Conservation (phyloP, 2,888 invertebrate genomes). For the Dryocosmus kuriphilus region DNA sequence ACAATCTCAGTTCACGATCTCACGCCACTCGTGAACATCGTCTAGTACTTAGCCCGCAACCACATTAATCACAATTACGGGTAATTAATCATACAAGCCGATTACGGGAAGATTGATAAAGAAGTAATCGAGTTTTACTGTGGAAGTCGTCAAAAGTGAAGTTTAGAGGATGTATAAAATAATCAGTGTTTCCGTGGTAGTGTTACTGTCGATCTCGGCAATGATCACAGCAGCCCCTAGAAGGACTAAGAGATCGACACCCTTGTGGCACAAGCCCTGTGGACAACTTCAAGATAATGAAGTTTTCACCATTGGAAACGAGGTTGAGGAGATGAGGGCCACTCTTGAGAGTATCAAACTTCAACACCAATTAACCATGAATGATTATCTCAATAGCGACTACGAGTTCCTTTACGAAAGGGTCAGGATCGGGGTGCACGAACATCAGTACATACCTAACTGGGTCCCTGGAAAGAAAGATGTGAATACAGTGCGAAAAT, state of each 20-base stretch:
- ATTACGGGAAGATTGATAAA: constrained; percentile 1
- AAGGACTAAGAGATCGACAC: constrained; percentile 54
- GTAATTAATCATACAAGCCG: not conserved
- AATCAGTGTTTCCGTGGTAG: constrained; percentile 40
- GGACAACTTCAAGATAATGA: constrained; percentile 63
- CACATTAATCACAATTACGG: not conserved
- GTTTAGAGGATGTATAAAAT: constrained; percentile 22
- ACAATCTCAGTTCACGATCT: constrained; percentile 74
- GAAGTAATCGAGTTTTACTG: constrained; percentile 13
- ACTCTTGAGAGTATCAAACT: constrained; percentile 65
- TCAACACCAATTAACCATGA: constrained; percentile 70
- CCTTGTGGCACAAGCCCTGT: constrained; percentile 73
- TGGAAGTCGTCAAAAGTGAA: constrained; percentile 21
- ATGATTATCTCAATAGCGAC: constrained; percentile 70
- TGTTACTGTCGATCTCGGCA: constrained; percentile 25
- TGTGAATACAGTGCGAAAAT: constrained; percentile 63
- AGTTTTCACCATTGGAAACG: constrained; percentile 1
- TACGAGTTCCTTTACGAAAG: constrained; percentile 74
- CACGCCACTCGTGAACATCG: constrained; percentile 64
- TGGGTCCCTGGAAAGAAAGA: constrained; percentile 75
- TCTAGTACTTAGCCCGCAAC: constrained; percentile 33
- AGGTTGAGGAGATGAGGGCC: constrained; percentile 55
- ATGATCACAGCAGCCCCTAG: constrained; percentile 51
- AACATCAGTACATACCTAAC: constrained; percentile 75
- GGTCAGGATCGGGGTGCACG: constrained; percentile 69